Evolutionary conservation across 2,113 vertebrate species (phyloP).

Genomic region (Pangasianodon hypophthalmus): DNA sequence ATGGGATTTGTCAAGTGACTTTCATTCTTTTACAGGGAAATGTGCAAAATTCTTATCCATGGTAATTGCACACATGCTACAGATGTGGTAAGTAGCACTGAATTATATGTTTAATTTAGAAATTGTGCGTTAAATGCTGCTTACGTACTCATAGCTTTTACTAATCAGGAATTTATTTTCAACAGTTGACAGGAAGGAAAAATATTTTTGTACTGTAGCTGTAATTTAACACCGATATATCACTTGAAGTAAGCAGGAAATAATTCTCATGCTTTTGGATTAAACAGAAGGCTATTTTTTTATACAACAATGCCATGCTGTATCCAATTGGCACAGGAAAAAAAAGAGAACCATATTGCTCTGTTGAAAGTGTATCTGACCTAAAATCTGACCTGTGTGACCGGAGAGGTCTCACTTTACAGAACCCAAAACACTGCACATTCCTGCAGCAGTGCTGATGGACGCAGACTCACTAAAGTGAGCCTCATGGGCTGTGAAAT

Average conservation of each 20-base stretch:
- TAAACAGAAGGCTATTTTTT: background rate
- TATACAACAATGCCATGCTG: background rate
- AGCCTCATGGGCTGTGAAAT: conserved; percentile 4
- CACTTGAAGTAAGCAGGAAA: background rate
- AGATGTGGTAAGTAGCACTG: background rate
- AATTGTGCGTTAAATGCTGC: background rate
- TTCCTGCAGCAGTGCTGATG: conserved; percentile 30
- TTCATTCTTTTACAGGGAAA: background rate
- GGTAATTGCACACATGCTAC: background rate
- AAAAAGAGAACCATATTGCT: background rate
- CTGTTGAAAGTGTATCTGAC: conserved; percentile 5
- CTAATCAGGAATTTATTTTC: background rate
- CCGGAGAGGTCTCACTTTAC: conserved; percentile 22
- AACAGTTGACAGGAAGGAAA: background rate
- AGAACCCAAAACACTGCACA: conserved; percentile 25
- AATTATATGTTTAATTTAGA: background rate
- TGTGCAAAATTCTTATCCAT: background rate
- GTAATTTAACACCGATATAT: background rate
- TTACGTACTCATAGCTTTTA: background rate
- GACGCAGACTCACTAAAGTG: background rate
- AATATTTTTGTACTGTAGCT: background rate
- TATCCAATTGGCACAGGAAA: background rate
- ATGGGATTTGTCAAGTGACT: background rate
- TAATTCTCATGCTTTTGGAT: background rate
- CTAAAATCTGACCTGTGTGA: conserved; percentile 21